Evolutionary conservation across 2,113 vertebrate species (phyloP).

Genomic region (Gymnogyps californianus): DNA sequence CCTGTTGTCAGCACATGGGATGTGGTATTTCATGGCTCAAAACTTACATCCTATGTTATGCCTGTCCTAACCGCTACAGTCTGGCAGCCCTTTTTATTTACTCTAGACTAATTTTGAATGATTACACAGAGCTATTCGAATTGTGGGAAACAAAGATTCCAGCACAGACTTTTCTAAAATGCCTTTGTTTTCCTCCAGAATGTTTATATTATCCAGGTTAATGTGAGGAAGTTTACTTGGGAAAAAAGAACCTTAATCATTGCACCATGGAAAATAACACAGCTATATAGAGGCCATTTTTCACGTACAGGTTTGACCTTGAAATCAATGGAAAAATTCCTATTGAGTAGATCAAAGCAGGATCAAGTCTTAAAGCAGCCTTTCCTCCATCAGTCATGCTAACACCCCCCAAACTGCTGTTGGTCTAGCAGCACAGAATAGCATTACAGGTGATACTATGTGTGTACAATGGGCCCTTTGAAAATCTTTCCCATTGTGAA

Average conservation of each 20-base stretch:
- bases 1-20: background rate
- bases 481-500: background rate
- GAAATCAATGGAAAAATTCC: constrained; percentile 2
- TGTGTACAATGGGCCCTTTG: background rate
- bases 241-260: background rate
- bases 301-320: background rate
- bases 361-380: background rate
- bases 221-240: background rate
- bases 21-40: background rate
- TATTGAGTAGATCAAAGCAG: background rate
- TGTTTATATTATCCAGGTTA: constrained; percentile 16
- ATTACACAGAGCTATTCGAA: background rate
- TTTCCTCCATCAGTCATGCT: background rate
- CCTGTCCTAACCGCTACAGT: background rate
- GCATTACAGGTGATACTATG: background rate
- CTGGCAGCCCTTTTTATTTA: constrained; percentile 17
- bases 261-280: background rate
- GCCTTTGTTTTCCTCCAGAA: constrained; percentile 2
- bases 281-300: background rate
- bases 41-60: background rate
- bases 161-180: background rate
- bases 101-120: constrained; percentile 6
- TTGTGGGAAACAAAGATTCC: constrained; percentile 15
- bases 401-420: background rate
- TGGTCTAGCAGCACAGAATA: background rate